Evolutionary conservation across 2,888 invertebrate species (phyloP), one percentile per base, ranked within the genome.

Genomic region (Ormia ochracea): DNA sequence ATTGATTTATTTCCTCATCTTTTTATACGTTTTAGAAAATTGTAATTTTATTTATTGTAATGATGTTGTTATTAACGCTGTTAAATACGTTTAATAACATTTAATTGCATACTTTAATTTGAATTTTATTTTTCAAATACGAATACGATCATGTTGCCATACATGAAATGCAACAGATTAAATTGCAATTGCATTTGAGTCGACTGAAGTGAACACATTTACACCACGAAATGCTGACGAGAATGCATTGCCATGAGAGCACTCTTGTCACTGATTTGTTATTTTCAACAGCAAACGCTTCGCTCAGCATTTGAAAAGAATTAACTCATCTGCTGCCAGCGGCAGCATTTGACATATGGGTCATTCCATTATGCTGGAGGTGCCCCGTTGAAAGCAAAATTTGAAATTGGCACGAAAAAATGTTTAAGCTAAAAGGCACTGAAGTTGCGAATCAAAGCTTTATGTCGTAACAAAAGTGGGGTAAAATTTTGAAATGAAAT

Each of bases 91-190:
- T 58, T 58, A 66, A 74, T 66, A 43, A 43, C 17, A 61, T 43
- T 61, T 75, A 68, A 75, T 68, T 69, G 48, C 66, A 72, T 45
- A 61, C 61, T 66, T 66, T 66, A 54, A 72, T 77, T 63, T 59
- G 10, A 43, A 43, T 68, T 58, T 58, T n/a, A 33, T 50, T 61
- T 45, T 59, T 59, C 36, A 59, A 52, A 45, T 65, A 52, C 21
- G 65, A 52, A 45, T 65, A 52, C 21, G 65, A 73, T 79, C 65
- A 74, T 43, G 78, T 74, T 79, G 50, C 74, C 78, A 65, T 74
- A 74, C 65, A 77, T 65, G 68, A 65, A 73, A 68, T 26, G 45
- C 50, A 76, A 52, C 31, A 41, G 4, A 31, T 48, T 56, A 23
- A 73, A 56, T 50, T 63, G 63, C 56, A 74, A 63, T 43, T 63